Conservation (phyloP, 2,888 invertebrate genomes). For the Thecophora atra region DNA sequence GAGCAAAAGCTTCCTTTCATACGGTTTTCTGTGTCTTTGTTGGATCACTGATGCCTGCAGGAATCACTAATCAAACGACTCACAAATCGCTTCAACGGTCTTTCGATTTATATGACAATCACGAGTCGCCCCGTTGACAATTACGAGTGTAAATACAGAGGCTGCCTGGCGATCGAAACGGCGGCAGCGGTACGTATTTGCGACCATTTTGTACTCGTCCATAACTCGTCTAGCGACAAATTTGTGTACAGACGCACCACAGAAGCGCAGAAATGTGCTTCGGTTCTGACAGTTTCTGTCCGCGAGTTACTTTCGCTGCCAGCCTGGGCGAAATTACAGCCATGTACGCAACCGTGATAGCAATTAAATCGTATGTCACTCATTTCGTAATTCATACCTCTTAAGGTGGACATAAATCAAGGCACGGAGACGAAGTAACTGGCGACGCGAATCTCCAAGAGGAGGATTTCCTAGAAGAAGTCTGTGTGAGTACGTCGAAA, state of each 20-base stretch:
- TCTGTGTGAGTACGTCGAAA: too few relatives aligned
- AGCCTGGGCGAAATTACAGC: neutral
- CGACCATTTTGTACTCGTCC: neutral
- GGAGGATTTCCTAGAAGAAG: neutral
- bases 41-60: too few relatives aligned
- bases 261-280: slow-evolving; percentile 51
- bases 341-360: slow-evolving; percentile 37
- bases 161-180: neutral
- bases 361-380: slow-evolving; percentile 65
- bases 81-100: neutral
- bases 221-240: slow-evolving; percentile 54
- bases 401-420: slow-evolving; percentile 8
- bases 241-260: slow-evolving; percentile 60
- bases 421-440: neutral
- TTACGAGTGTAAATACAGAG: neutral
- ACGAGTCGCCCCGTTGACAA: slow-evolving; percentile 26
- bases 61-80: too few relatives aligned
- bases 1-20: too few relatives aligned
- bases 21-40: too few relatives aligned
- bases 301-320: neutral
- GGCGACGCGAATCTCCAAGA: neutral
- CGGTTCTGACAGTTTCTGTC: slow-evolving; percentile 5
- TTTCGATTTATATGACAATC: neutral
- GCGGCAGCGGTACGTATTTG: neutral
- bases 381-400: slow-evolving; percentile 64